Conservation (phyloP, 1,140 invertebrate genomes). For the Nomia melanderi region DNA sequence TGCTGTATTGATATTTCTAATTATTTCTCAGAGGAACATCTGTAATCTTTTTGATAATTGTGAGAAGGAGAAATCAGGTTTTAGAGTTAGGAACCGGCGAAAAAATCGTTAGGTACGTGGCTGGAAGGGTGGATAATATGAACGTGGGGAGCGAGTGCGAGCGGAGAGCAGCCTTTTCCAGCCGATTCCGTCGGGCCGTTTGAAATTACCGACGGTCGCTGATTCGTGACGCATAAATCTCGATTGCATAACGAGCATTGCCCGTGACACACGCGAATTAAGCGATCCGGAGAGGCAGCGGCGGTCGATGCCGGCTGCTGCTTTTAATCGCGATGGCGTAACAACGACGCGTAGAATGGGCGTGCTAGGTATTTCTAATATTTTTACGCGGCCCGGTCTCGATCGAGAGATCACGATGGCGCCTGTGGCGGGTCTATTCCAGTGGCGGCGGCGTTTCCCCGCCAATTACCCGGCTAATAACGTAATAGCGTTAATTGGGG, state of each 20-base stretch:
- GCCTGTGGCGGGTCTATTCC: neutral
- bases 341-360: constrained; percentile 12
- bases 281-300: neutral
- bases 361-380: constrained; percentile 14
- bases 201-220: neutral
- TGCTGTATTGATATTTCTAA: no score
- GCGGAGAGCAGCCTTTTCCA: neutral
- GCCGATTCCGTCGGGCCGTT: neutral
- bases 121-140: no score
- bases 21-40: no score
- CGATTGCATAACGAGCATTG: constrained; percentile 1
- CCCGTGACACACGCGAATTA: constrained; percentile 3
- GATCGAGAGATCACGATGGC: neutral
- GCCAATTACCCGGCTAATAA: neutral
- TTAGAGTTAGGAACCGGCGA: no score
- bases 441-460: neutral
- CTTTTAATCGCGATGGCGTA: neutral
- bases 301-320: neutral
- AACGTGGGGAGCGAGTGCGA: no score
- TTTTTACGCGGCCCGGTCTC: constrained; percentile 5
- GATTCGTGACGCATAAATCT: constrained; percentile 4
- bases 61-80: no score
- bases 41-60: no score
- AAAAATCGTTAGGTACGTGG: no score
- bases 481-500: neutral